Conservation (phyloP, 2,113 vertebrate genomes). For the Helogale parvula region DNA sequence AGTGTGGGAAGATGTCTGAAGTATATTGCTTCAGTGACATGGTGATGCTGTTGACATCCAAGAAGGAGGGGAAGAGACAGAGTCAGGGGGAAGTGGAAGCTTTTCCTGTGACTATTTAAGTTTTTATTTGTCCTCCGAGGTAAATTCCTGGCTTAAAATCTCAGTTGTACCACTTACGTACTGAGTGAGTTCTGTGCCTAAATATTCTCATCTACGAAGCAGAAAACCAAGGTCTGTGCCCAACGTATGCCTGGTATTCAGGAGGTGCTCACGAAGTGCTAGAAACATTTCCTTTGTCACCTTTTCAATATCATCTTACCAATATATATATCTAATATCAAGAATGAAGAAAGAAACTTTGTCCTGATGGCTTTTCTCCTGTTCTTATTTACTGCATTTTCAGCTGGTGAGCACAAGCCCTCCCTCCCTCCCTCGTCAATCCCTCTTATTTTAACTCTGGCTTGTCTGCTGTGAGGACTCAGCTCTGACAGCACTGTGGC, state of each 20-base stretch:
- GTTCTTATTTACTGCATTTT: not conserved
- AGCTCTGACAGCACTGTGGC: slow-evolving; percentile 25
- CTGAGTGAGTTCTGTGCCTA: not conserved
- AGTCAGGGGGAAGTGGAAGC: accelerated
- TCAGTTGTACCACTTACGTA: not conserved
- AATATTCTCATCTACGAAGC: not conserved
- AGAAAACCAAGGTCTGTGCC: not conserved
- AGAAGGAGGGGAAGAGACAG: not conserved
- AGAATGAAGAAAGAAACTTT: not conserved
- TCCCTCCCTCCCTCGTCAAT: not conserved
- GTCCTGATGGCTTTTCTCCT: not conserved
- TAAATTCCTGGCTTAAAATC: not conserved
- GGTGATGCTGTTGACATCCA: not conserved
- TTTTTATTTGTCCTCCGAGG: not conserved
- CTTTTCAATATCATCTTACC: not conserved
- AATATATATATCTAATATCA: not conserved
- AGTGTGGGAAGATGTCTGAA: not conserved
- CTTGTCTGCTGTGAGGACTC: slow-evolving; percentile 15
- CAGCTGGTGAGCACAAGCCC: not conserved
- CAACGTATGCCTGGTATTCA: not conserved
- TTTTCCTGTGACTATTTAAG: not conserved
- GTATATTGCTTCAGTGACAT: not conserved
- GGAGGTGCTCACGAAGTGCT: not conserved
- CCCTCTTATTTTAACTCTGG: slow-evolving; percentile 42
- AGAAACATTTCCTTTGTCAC: not conserved